phyloP scores from a whole-genome alignment of 2,888 invertebrate genomes.

The Teleiodes luculella region DNA sequence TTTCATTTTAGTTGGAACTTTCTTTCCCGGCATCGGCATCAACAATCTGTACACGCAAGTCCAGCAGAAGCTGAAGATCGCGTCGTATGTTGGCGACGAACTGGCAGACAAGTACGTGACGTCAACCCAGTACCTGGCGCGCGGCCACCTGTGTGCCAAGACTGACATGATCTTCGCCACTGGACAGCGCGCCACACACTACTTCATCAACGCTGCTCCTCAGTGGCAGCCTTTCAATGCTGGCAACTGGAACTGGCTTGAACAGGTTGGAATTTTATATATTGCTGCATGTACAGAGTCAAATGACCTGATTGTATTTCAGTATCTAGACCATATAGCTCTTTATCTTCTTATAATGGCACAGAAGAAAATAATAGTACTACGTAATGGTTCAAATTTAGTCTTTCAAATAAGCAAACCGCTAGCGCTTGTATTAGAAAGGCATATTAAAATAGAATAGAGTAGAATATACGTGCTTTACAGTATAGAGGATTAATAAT shows the following conservation, averaged over 20 bases:
- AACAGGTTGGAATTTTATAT: slow-evolving; percentile 51
- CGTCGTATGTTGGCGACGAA: slow-evolving; percentile 44
- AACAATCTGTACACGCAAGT: slow-evolving; percentile 62
- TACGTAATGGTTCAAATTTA: too few species aligned
- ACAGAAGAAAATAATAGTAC: too few species aligned
- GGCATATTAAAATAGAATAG: too few species aligned
- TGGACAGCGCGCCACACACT: slow-evolving; percentile 79
- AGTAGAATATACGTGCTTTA: too few species aligned
- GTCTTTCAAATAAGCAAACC: too few species aligned
- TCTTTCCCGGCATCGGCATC: slow-evolving; percentile 64
- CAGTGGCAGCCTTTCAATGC: slow-evolving; percentile 83
- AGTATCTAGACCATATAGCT: too few species aligned
- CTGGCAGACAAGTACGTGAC: slow-evolving; percentile 70
- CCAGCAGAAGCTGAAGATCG: slow-evolving; percentile 48
- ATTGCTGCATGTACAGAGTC: too few species aligned
- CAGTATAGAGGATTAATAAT: too few species aligned
- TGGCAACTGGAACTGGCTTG: slow-evolving; percentile 79
- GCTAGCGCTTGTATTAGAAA: too few species aligned
- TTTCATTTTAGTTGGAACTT: slow-evolving; percentile 55
- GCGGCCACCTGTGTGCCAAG: slow-evolving; percentile 81
- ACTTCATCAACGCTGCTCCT: slow-evolving; percentile 81
- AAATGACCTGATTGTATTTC: too few species aligned
- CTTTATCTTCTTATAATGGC: too few species aligned
- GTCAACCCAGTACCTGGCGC: slow-evolving; percentile 63
- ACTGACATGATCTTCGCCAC: slow-evolving; percentile 80